These are phyloP conservation scores for Cyclura pinguis DNA, from an alignment of 2,797 vertebrate genomes.

Conservation along the genomic window DNA sequence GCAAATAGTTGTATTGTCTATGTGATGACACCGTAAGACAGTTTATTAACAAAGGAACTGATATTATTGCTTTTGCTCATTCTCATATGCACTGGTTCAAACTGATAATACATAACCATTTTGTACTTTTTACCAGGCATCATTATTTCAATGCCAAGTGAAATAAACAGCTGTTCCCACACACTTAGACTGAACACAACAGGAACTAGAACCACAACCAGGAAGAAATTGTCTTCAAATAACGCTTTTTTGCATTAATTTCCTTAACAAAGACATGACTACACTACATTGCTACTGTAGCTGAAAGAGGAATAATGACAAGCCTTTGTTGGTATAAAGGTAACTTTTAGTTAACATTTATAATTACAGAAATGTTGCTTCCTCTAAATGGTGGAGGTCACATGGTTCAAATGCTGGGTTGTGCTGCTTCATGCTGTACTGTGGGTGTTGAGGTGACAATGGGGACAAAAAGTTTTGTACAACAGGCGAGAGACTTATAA, in stretches of 20 bases:
- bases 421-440: no score
- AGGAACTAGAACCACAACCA: not conserved
- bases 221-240: not conserved
- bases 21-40: not conserved
- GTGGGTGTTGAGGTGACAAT: no score
- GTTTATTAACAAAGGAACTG: not conserved
- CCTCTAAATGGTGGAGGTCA: no score
- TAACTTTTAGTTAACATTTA: not conserved
- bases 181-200: not conserved
- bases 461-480: no score
- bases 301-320: no score
- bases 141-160: not conserved
- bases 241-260: not conserved
- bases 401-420: no score
- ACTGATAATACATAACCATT: not conserved
- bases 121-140: not conserved
- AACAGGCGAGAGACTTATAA: no score
- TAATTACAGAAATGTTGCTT: no score
- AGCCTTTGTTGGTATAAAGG: not conserved
- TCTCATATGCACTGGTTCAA: not conserved
- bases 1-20: not conserved
- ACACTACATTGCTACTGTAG: not conserved
- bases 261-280: not conserved
- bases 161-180: not conserved
- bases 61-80: not conserved